Percentiles rank a stretch among this genome's conserved stretches.
These are phyloP conservation scores for Salmo trutta DNA, from an alignment of 2,797 vertebrate species.

Conservation along the genomic window DNA sequence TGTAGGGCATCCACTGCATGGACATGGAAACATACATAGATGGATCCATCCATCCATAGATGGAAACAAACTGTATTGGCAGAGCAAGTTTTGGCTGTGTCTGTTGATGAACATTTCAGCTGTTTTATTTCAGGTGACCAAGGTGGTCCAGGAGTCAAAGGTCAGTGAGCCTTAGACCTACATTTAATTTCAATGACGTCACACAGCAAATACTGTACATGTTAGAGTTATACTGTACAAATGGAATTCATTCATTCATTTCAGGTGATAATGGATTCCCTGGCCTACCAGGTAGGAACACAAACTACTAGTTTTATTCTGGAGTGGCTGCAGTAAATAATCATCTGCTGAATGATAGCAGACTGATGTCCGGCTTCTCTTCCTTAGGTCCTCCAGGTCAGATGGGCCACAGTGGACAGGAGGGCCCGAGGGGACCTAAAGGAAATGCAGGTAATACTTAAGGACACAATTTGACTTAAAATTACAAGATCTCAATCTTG, in stretches of 20 bases:
- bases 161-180: constrained; percentile 66
- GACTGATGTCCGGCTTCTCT: background rate
- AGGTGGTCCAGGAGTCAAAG: constrained; percentile 86
- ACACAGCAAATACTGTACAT: constrained; percentile 1
- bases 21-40: background rate
- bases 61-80: background rate
- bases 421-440: constrained; percentile 89
- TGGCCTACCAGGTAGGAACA: constrained; percentile 83
- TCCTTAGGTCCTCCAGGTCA: constrained; percentile 81
- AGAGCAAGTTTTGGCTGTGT: background rate
- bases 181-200: background rate
- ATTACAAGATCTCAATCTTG: background rate
- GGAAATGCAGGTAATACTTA: constrained; percentile 83
- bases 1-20: background rate
- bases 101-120: background rate
- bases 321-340: background rate
- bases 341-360: background rate
- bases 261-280: constrained; percentile 87
- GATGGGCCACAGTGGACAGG: constrained; percentile 83
- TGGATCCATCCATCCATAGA: background rate
- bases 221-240: background rate
- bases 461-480: background rate
- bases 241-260: background rate
- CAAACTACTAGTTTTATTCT: background rate
- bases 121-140: constrained; percentile 79